A percentile compares a stretch with the other conserved stretches of the same genome.
phyloP scores from a whole-genome alignment of 1,140 invertebrate species.

The Aphelinus certus region DNA sequence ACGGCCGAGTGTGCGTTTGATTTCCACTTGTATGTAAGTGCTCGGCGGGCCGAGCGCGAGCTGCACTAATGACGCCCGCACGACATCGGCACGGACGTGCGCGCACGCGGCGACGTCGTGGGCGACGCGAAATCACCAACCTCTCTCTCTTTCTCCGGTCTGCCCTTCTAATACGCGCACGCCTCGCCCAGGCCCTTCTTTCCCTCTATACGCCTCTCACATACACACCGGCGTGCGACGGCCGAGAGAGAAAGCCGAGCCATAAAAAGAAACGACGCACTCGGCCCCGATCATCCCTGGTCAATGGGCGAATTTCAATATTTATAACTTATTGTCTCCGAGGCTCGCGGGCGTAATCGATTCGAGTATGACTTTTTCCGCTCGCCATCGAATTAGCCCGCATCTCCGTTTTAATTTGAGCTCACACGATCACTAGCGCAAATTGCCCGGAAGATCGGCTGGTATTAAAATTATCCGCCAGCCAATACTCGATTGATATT shows the following conservation, averaged over 20 bases:
- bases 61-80: conserved; percentile 60
- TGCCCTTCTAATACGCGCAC: conserved; percentile 53
- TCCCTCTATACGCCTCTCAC: conserved; percentile 38
- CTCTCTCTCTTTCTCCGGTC: not conserved
- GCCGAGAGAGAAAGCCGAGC: conserved; percentile 29
- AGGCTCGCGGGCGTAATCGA: conserved; percentile 52
- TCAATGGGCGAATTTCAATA: conserved; percentile 56
- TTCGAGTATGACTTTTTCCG: conserved; percentile 9
- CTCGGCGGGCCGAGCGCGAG: not conserved
- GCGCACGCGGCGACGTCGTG: conserved; percentile 51
- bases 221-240: not conserved
- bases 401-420: not conserved
- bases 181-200: conserved; percentile 12
- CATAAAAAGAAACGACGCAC: conserved; percentile 35
- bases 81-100: conserved; percentile 51
- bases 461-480: too few species aligned
- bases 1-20: conserved; percentile 43
- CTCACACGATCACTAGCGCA: not conserved
- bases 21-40: conserved; percentile 45
- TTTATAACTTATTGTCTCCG: conserved; percentile 63
- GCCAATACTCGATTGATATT: too few species aligned
- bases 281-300: conserved; percentile 31
- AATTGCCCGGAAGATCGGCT: too few species aligned
- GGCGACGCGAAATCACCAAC: conserved; percentile 48
- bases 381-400: too few species aligned